Percentiles rank a stretch among this genome's conserved stretches.
These are phyloP conservation scores for Odontophorus gujanensis DNA, from an alignment of 2,113 vertebrate genomes.

Conservation along the genomic window DNA sequence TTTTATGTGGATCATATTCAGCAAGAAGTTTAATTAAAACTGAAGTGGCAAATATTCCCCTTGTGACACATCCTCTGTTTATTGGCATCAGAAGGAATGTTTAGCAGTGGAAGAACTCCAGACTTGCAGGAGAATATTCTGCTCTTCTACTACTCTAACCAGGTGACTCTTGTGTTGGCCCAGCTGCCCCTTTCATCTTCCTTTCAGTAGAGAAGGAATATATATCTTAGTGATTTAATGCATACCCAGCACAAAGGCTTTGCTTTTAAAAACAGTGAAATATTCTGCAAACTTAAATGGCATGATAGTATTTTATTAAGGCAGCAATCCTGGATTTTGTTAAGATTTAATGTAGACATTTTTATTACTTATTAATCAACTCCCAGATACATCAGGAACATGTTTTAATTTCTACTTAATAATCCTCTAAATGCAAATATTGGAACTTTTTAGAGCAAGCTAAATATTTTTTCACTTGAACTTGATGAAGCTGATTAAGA, in stretches of 20 bases:
- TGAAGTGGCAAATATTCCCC: constrained; percentile 54
- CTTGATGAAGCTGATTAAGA: constrained; percentile 31
- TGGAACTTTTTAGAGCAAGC: background rate
- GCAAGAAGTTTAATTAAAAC: constrained; percentile 63
- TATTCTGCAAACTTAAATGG: background rate
- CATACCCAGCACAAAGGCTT: background rate
- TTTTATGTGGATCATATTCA: constrained; percentile 11
- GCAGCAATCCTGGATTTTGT: constrained; percentile 34
- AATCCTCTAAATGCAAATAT: constrained; percentile 34
- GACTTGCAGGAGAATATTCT: background rate
- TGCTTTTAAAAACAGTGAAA: background rate
- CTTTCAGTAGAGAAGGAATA: background rate
- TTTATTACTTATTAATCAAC: background rate
- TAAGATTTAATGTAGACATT: background rate
- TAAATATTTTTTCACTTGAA: background rate
- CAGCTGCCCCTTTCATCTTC: background rate
- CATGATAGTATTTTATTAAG: background rate
- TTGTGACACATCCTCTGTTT: constrained; percentile 25
- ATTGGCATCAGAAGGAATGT: background rate
- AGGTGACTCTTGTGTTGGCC: background rate
- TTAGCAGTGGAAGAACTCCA: background rate
- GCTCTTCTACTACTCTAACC: background rate
- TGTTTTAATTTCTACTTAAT: constrained; percentile 45
- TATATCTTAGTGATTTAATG: background rate
- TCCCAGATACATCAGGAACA: background rate